Percentiles rank a stretch among this genome's conserved stretches.
Conservation (phyloP, 2,113 vertebrate genomes). For the Xiphorhynchus elegans region DNA sequence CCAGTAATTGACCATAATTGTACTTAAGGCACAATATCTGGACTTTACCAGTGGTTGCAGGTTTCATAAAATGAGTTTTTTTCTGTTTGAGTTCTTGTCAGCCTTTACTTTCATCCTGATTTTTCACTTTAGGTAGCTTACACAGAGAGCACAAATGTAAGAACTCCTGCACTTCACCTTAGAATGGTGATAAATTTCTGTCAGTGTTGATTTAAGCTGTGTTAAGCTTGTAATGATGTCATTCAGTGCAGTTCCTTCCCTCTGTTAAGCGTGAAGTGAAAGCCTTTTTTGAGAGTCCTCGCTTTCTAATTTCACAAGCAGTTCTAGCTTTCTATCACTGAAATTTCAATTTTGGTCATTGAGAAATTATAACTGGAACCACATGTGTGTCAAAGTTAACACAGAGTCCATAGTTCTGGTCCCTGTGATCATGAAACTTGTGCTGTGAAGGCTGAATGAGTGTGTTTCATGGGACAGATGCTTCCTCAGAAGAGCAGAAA, state of each 20-base stretch:
- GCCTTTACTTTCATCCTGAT: not conserved
- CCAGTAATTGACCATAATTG: not conserved
- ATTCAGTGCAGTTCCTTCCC: not conserved
- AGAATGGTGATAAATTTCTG: not conserved
- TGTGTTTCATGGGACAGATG: not conserved
- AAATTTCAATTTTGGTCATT: not conserved
- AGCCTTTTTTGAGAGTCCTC: not conserved
- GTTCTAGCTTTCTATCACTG: not conserved
- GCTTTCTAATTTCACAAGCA: not conserved
- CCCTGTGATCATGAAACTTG: not conserved
- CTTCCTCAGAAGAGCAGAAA: not conserved
- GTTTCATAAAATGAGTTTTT: not conserved
- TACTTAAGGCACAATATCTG: not conserved
- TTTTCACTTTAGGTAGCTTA: not conserved
- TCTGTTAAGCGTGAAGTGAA: not conserved
- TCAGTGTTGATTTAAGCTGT: not conserved
- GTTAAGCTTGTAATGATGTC: not conserved
- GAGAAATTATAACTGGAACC: not conserved
- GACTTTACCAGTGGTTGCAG: not conserved
- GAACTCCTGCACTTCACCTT: not conserved
- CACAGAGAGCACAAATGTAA: not conserved
- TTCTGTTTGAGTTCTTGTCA: not conserved
- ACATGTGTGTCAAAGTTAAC: not conserved
- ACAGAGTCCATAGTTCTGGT: not conserved
- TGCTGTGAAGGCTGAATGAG: not conserved